These are phyloP conservation scores for Tachysurus fulvidraco DNA, from an alignment of 2,113 vertebrate genomes.

Conservation along the genomic window DNA sequence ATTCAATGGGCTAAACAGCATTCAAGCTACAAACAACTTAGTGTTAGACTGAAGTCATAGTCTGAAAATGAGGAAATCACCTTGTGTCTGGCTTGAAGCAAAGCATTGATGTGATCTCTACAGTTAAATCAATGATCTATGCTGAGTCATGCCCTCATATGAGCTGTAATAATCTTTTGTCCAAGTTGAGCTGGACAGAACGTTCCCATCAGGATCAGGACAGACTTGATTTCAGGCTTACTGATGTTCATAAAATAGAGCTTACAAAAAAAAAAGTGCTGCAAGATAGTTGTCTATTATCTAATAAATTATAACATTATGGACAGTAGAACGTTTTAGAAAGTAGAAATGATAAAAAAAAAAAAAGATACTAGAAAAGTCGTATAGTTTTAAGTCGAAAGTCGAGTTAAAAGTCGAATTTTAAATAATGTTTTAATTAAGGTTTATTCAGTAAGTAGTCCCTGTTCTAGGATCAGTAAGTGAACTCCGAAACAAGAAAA, in stretches of 20 bases:
- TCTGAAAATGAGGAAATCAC: background rate
- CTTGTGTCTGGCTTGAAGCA: background rate
- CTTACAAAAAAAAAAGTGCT: background rate
- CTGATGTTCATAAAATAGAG: background rate
- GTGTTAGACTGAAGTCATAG: background rate
- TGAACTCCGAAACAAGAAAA: background rate
- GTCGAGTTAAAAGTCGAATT: no score
- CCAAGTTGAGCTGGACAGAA: background rate
- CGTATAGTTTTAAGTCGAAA: no score
- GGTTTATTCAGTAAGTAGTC: background rate
- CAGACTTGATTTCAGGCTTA: background rate
- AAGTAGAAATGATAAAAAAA: no score
- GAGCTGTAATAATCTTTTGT: background rate
- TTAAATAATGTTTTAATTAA: background rate
- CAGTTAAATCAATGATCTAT: background rate
- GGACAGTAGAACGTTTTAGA: no score
- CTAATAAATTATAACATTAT: background rate
- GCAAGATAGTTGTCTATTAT: background rate
- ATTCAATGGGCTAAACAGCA: background rate
- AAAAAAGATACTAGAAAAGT: no score
- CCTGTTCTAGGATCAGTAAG: background rate
- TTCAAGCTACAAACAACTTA: background rate
- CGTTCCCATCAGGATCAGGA: background rate
- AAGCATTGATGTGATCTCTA: background rate
- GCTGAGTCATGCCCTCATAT: constrained; percentile 19